These are phyloP conservation scores for Drosophila funebris DNA, from an alignment of 1,140 invertebrate genomes.

Conservation along the genomic window DNA sequence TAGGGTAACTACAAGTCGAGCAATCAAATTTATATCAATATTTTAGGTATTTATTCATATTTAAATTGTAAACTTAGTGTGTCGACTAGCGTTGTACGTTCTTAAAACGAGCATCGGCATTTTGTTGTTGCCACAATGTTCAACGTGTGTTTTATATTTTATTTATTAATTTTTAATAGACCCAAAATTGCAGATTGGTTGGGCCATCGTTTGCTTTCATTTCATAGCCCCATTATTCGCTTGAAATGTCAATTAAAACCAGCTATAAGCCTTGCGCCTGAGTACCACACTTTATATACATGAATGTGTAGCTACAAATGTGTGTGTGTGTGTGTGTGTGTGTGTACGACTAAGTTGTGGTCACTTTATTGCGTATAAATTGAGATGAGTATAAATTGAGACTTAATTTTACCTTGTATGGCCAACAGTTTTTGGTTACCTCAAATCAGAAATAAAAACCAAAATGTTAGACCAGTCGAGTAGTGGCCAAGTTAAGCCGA, in stretches of 20 bases:
- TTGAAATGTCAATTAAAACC: constrained; percentile 59
- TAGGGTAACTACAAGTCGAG: too few relatives aligned
- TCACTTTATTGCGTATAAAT: not conserved
- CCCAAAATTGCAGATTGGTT: constrained; percentile 43
- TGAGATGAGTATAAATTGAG: constrained; percentile 6
- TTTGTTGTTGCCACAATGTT: constrained; percentile 20
- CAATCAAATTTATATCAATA: too few relatives aligned
- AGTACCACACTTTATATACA: constrained; percentile 29
- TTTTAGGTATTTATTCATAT: too few relatives aligned
- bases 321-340: constrained; percentile 16
- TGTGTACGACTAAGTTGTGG: constrained; percentile 10
- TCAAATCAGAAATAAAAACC: constrained; percentile 4
- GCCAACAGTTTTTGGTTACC: constrained; percentile 12
- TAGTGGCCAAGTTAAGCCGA: constrained; percentile 4
- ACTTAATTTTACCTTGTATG: constrained; percentile 6
- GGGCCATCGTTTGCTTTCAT: constrained; percentile 8
- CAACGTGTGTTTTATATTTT: constrained; percentile 11
- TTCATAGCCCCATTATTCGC: constrained; percentile 45
- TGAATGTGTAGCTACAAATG: not conserved
- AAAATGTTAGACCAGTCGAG: constrained; percentile 3
- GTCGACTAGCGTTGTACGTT: too few relatives aligned
- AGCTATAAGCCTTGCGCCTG: constrained; percentile 47
- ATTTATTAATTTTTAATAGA: constrained; percentile 68
- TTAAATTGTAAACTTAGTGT: too few relatives aligned
- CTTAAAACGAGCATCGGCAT: constrained; percentile 32